These are phyloP conservation scores for Nanorana parkeri DNA, from an alignment of 2,113 vertebrate genomes.

Conservation along the genomic window DNA sequence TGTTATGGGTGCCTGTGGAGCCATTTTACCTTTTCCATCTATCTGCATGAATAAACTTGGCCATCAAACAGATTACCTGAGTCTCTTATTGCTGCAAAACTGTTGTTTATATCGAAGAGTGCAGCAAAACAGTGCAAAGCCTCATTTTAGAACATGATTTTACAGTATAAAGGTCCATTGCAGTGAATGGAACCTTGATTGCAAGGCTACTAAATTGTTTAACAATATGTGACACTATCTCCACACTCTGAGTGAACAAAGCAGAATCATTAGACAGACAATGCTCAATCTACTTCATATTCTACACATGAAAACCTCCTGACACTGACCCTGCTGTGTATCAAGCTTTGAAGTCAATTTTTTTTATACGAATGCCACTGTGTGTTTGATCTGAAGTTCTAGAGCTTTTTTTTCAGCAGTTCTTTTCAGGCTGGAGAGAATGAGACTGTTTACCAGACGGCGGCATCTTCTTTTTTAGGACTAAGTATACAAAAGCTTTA, in stretches of 20 bases:
- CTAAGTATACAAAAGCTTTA: too few relatives aligned
- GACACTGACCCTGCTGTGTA: not conserved
- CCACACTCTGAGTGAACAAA: not conserved
- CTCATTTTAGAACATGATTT: slow-evolving; percentile 7
- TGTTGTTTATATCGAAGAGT: not conserved
- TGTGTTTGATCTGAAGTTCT: not conserved
- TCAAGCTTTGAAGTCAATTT: slow-evolving; percentile 2
- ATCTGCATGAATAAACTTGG: not conserved
- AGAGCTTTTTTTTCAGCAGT: not conserved
- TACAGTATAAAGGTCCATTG: not conserved
- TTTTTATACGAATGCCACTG: not conserved
- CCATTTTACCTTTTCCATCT: slow-evolving; percentile 5
- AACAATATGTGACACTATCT: not conserved
- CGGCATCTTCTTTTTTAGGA: too few relatives aligned
- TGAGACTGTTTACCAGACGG: not conserved
- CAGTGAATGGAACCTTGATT: not conserved
- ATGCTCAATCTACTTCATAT: slow-evolving; percentile 2
- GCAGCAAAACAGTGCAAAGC: not conserved
- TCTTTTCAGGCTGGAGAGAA: not conserved
- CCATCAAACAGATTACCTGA: not conserved
- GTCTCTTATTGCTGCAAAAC: too few relatives aligned
- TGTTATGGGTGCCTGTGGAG: not conserved
- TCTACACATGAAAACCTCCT: not conserved
- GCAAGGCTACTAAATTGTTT: not conserved
- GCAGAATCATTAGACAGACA: not conserved